Conservation (phyloP, 2,888 invertebrate species). For the Troides helena region DNA sequence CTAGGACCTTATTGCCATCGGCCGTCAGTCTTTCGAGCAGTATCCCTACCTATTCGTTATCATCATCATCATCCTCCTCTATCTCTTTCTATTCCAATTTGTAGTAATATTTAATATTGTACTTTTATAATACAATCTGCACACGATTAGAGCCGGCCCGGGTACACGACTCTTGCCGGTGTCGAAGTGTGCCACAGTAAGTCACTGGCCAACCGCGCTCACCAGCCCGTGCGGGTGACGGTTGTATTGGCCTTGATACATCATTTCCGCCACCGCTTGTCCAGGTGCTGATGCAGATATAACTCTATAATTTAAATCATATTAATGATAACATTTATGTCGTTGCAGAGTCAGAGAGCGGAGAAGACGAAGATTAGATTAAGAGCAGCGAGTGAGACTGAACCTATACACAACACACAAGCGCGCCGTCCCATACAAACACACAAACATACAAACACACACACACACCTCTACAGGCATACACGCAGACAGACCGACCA, state of each 20-base stretch:
- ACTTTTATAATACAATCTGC: background rate
- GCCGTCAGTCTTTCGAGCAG: no score
- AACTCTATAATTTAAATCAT: background rate
- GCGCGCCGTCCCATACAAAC: constrained; percentile 38
- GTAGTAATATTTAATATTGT: no score
- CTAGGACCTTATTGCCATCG: no score
- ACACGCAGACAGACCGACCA: constrained; percentile 21
- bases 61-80: no score
- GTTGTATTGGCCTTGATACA: constrained; percentile 31
- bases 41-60: no score
- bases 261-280: background rate
- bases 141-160: constrained; percentile 39
- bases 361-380: constrained; percentile 77
- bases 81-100: no score
- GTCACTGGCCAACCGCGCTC: constrained; percentile 20
- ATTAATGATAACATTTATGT: background rate
- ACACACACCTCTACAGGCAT: background rate
- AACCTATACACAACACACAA: constrained; percentile 40
- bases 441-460: constrained; percentile 37
- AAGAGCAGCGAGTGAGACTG: constrained; percentile 78
- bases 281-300: no score
- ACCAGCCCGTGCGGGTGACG: constrained; percentile 5
- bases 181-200: constrained; percentile 62
- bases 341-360: constrained; percentile 75
- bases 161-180: constrained; percentile 47